Conservation (phyloP, 2,113 vertebrate genomes). For the Jaculus jaculus region DNA sequence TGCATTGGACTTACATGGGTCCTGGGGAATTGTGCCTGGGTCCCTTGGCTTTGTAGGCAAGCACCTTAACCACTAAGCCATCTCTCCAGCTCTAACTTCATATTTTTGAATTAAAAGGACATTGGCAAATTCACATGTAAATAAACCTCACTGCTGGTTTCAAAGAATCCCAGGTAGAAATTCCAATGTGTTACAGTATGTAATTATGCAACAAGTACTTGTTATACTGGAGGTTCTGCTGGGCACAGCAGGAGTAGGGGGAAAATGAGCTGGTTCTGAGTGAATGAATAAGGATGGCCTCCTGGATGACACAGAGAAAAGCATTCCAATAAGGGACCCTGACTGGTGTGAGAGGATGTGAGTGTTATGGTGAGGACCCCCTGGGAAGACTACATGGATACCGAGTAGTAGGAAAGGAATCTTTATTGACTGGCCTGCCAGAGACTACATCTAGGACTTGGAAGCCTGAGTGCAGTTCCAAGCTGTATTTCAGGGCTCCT, state of each 20-base stretch:
- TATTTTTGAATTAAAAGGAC: not conserved
- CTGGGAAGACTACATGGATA: too few species aligned
- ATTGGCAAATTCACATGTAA: constrained; percentile 1
- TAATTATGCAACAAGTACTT: not conserved
- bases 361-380: not conserved
- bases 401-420: too few species aligned
- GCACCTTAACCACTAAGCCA: too few species aligned
- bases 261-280: not conserved
- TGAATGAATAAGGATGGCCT: not conserved
- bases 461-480: too few species aligned
- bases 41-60: too few species aligned
- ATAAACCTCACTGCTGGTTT: not conserved
- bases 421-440: too few species aligned
- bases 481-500: too few species aligned
- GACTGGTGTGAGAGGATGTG: not conserved
- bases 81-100: too few species aligned
- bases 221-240: not conserved
- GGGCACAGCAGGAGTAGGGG: not conserved
- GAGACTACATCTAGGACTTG: too few species aligned
- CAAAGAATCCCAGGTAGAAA: not conserved
- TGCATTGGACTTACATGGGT: too few species aligned
- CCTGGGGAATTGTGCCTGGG: too few species aligned
- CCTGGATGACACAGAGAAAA: not conserved
- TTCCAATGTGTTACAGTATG: not conserved
- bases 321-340: not conserved